phyloP scores from a whole-genome alignment of 2,797 vertebrate genomes.

The Intellagama lesueurii region DNA sequence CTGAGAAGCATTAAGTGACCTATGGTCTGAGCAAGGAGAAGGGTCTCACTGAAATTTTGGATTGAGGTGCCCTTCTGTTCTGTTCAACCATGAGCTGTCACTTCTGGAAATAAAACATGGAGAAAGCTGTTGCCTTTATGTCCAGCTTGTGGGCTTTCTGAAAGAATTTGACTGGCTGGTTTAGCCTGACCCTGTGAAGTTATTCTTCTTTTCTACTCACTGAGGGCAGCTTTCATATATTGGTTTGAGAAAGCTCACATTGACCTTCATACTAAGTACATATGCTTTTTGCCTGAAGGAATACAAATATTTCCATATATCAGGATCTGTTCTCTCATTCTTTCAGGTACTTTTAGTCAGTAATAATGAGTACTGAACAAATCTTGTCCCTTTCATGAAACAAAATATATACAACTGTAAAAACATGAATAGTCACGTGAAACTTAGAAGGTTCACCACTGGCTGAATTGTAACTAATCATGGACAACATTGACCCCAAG shows the following conservation, averaged over 20 bases:
- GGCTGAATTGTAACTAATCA: neutral
- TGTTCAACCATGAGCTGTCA: too few species aligned
- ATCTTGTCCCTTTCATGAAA: neutral
- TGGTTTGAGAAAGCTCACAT: neutral
- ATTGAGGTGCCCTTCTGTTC: too few species aligned
- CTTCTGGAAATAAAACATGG: neutral
- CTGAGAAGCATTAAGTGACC: too few species aligned
- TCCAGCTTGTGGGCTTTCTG: neutral
- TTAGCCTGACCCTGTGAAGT: neutral
- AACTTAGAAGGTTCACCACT: neutral
- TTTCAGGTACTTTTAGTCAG: neutral
- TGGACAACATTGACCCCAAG: neutral
- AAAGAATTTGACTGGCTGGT: neutral
- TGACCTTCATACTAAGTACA: neutral
- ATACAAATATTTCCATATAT: neutral
- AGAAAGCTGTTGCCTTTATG: neutral
- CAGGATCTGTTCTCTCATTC: neutral
- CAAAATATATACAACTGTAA: neutral
- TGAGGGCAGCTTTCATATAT: neutral
- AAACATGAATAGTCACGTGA: neutral
- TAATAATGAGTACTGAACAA: neutral
- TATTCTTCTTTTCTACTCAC: neutral
- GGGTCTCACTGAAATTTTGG: too few species aligned
- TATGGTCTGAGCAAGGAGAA: too few species aligned
- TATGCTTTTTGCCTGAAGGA: neutral